A percentile compares a stretch with the other conserved stretches of the same genome.
phyloP scores from a whole-genome alignment of 1,140 invertebrate species.

The Mya arenaria region DNA sequence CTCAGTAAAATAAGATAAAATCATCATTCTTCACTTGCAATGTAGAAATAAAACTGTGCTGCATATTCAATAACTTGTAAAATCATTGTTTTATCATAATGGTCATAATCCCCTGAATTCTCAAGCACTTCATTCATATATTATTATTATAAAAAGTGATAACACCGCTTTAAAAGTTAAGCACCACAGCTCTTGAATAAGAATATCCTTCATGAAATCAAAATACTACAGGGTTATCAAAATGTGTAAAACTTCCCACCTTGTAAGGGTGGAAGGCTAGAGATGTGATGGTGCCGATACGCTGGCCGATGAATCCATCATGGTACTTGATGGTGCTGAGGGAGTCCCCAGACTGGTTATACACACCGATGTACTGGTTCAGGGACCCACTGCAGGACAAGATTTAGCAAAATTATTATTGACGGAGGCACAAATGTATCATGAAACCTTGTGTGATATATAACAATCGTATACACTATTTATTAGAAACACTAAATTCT shows the following conservation, averaged over 20 bases:
- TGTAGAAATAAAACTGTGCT: neutral
- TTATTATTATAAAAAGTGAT: neutral
- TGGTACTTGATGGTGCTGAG: conserved; percentile 90
- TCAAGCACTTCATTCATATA: neutral
- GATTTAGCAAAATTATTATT: no score
- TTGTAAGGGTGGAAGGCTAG: conserved; percentile 93
- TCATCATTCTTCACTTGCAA: neutral
- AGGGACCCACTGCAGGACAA: conserved; percentile 89
- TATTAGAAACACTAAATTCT: no score
- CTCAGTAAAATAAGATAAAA: neutral
- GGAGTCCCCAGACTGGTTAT: conserved; percentile 86
- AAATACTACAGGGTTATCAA: neutral
- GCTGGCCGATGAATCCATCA: conserved; percentile 94
- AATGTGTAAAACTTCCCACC: conserved; percentile 80
- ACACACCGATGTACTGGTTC: conserved; percentile 91
- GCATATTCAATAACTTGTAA: neutral
- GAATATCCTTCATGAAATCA: neutral
- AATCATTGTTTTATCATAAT: neutral
- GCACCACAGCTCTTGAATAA: neutral
- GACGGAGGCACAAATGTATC: no score
- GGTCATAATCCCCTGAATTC: neutral
- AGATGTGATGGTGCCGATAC: conserved; percentile 92
- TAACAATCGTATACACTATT: no score
- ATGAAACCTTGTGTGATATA: no score
- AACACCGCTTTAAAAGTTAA: neutral